Conservation (phyloP, 1,140 invertebrate genomes). For the Pseudomyrmex dendroicus region DNA sequence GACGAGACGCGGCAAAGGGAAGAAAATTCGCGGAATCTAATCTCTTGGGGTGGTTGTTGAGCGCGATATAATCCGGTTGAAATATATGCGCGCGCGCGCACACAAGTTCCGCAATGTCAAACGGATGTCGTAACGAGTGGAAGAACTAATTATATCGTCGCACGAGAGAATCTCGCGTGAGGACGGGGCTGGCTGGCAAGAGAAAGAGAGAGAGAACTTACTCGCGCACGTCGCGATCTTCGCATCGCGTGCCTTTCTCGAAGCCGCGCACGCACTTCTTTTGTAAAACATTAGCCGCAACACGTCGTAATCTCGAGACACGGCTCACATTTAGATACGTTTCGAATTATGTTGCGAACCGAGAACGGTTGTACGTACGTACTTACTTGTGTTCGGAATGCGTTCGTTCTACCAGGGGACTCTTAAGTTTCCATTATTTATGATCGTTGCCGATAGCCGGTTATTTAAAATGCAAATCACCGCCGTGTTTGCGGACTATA, state of each 20-base stretch:
- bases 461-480: slow-evolving; percentile 70
- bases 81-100: not conserved
- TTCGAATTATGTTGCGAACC: slow-evolving; percentile 6
- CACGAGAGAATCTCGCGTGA: slow-evolving; percentile 40
- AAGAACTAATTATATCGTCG: slow-evolving; percentile 47
- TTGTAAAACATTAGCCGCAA: not conserved
- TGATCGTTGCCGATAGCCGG: slow-evolving; percentile 49
- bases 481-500: not conserved
- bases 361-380: not conserved
- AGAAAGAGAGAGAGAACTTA: not conserved
- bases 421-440: slow-evolving; percentile 66
- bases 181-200: not conserved
- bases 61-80: not conserved
- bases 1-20: not conserved
- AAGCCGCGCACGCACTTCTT: slow-evolving; percentile 23
- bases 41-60: not conserved
- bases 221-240: slow-evolving; percentile 2
- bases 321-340: not conserved
- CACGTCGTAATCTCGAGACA: slow-evolving; percentile 19
- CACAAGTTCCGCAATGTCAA: slow-evolving; percentile 35
- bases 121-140: slow-evolving; percentile 37
- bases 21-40: slow-evolving; percentile 10
- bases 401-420: not conserved
- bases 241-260: slow-evolving; percentile 31
- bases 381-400: slow-evolving; percentile 45